Conservation (phyloP, 2,888 invertebrate species). For the Tachina grossa region DNA sequence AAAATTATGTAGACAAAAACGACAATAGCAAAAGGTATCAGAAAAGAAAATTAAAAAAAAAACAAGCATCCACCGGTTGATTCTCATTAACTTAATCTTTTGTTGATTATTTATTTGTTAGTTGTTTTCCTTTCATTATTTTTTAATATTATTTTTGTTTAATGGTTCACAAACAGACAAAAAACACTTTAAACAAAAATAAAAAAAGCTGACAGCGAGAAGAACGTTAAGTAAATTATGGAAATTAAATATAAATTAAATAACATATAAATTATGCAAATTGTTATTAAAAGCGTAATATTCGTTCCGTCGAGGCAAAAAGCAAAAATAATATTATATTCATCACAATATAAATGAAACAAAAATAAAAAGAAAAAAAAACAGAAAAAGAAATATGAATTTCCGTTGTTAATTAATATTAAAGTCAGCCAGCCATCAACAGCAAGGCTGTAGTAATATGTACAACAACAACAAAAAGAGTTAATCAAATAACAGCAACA, state of each 20-base stretch:
- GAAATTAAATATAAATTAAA: constrained; percentile 66
- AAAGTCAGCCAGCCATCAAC: constrained; percentile 22
- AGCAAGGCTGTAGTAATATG: constrained; percentile 1
- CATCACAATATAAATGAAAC: constrained; percentile 31
- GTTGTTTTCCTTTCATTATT: constrained; percentile 13
- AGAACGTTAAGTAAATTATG: constrained; percentile 62
- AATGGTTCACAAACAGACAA: constrained; percentile 53
- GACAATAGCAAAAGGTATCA: constrained; percentile 19
- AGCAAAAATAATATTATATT: constrained; percentile 34
- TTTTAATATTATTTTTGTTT: constrained; percentile 54
- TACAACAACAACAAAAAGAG: not conserved
- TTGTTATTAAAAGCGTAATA: constrained; percentile 62
- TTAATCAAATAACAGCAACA: constrained; percentile 41
- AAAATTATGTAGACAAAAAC: constrained; percentile 13
- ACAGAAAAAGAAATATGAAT: constrained; percentile 45
- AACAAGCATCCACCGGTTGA: constrained; percentile 46
- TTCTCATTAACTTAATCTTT: constrained; percentile 60
- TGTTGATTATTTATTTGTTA: constrained; percentile 58
- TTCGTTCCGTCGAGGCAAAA: constrained; percentile 27
- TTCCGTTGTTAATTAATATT: constrained; percentile 60
- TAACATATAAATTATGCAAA: constrained; percentile 66
- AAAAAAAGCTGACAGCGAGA: constrained; percentile 38
- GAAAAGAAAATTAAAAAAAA: not conserved
- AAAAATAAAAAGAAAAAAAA: constrained; percentile 43
- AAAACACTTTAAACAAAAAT: constrained; percentile 9